Base-by-base conservation (phyloP, 2,113 vertebrate species). In the Holacanthus passer region DNA sequence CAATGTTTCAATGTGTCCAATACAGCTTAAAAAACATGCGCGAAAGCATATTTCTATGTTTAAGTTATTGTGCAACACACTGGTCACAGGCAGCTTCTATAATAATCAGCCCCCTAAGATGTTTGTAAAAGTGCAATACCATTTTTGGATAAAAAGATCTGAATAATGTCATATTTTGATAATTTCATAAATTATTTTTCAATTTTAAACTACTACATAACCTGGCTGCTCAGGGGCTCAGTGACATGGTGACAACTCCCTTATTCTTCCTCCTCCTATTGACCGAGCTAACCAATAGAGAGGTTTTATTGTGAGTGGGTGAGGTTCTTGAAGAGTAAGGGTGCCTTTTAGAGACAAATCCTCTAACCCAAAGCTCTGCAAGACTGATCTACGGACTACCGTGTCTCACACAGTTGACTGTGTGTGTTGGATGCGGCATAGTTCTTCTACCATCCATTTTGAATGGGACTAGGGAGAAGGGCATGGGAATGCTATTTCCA, bases 401-500 rank as follows among this genome's bases (percentile, higher is more conserved):
- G 13, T 88, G 80, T 73, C 59, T 80, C 79, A 79, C 27, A 19
- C 45, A 50, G 48, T 66, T 19, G 22, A 74, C 60, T 80, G 19
- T 19, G 66, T 65, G 52, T 22, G 41, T 37, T 32, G 24, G 43
- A 85, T 80, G 35, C 35, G 70, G 22, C 32, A 63, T 50, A 52
- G 53, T 82, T 65, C 20, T 41, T 76, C 58, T 45, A 37, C 60
- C 65, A 27, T 72, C 64, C 64, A 64, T 59, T 82, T 68, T 69
- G 37, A 73, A 58, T 50, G 50, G 66, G 56, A 79, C 65, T 10
- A 24, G 19, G n/a, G 56, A 73, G 66, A 52, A 53, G 66, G 16
- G 80, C 69, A 79, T 66, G 64, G 55, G 50, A n/a, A 41, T 14
- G 58, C 84, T 88, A 87, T 92, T 92, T 92, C 77, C 67, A 75